Evolutionary conservation across 2,797 vertebrate species (phyloP).

Genomic region (Phoxinus dragarum): DNA sequence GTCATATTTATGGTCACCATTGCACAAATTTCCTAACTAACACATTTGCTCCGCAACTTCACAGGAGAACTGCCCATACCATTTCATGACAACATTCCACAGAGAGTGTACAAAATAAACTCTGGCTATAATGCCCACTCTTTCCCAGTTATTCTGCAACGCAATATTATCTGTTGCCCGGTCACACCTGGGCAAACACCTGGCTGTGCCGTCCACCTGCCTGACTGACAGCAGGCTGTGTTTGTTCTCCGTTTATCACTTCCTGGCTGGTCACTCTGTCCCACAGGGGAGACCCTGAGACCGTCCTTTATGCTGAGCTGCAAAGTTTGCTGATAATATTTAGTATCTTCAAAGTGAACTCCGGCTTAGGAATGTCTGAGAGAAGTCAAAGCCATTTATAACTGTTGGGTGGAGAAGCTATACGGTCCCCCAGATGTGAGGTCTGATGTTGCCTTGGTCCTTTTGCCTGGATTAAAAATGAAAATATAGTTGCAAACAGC

Average conservation of each 20-base stretch:
- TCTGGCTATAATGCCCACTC: background rate
- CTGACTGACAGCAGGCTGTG: slow-evolving; percentile 71
- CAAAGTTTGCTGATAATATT: slow-evolving; percentile 61
- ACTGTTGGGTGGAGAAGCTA: background rate
- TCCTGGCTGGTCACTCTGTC: slow-evolving; percentile 69
- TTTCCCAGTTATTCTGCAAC: background rate
- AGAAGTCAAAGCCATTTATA: slow-evolving; percentile 29
- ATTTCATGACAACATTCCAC: slow-evolving; percentile 23
- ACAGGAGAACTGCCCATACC: background rate
- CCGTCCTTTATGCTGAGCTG: slow-evolving; percentile 64
- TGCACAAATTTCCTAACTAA: background rate
- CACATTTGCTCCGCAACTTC: slow-evolving; percentile 15
- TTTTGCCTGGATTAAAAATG: background rate
- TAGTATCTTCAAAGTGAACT: slow-evolving; percentile 60
- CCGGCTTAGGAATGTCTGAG: slow-evolving; percentile 33
- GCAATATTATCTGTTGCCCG: slow-evolving; percentile 19
- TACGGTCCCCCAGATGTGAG: background rate
- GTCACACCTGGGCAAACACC: slow-evolving; percentile 61
- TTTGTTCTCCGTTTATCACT: slow-evolving; percentile 69
- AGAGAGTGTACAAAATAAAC: background rate
- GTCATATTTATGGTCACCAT: slow-evolving; percentile 5
- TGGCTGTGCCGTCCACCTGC: slow-evolving; percentile 62
- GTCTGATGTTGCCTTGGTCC: background rate
- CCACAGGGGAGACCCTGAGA: slow-evolving; percentile 54
- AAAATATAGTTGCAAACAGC: background rate